Base-by-base conservation (phyloP, 2,888 invertebrate genomes). In the Dione vanillae region DNA sequence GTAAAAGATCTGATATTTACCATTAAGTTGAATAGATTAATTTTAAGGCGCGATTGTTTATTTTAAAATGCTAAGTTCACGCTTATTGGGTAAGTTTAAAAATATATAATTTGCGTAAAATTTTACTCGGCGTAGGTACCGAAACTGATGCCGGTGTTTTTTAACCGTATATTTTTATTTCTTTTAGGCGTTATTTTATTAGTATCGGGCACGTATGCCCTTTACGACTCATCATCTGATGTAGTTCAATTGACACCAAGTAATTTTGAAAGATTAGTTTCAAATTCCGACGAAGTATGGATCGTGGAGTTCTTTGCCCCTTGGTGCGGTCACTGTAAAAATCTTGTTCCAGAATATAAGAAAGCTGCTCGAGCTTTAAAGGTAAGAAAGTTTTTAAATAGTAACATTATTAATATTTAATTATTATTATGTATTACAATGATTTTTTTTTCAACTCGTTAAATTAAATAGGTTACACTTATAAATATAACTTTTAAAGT, bases 231-330 rank as follows among this genome's bases (percentile, higher is more conserved):
- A 0, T 93, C 93, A 27, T 96, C 96, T 41, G 96, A 96, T 83
- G 98, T 99, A 19, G 94, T 98, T 12, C 96, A 97, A 70, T 92
- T 99, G 73, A 98, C 96, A n/a, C 95, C 97, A 0, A 93, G 94
- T 62, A 99, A 98, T 93, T 99, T 99, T 85, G 96, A 99, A 79
- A 95, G 94, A 77, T 91, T 96, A 78, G 99, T 99, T 6, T 89
- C 96, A 59, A 95, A 97, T 76, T 95, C 97, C 76, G 97, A 99
- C 86, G 95, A 96, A 78, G 92, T 99, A 35, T 99, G 99, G 99
- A 91, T 99, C 70, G 97, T 99, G 0, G 99, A 99, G 84, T 99
- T 98, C 89, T 99, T 95, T 87, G 99, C 99, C 0, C 98, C 99
- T 0, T 99, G 99, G 99, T 99, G 97, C 87, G 98, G 97, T 12